phyloP scores from a whole-genome alignment of 1,140 invertebrate species.

The Tetragonula clypearis region DNA sequence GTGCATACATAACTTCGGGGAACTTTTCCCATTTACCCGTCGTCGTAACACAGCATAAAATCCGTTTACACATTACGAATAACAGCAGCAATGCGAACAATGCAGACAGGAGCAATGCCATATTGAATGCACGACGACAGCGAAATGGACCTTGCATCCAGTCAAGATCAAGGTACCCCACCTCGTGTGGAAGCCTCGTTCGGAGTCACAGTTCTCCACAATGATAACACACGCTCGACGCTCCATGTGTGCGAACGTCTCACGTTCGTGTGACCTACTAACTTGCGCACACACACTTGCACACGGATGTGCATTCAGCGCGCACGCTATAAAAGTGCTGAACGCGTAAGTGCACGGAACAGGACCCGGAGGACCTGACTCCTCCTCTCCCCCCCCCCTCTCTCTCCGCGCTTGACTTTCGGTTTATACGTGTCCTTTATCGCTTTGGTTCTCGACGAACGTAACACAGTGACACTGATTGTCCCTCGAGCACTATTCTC shows the following conservation, averaged over 20 bases:
- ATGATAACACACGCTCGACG: conserved; percentile 1
- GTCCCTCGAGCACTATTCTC: neutral
- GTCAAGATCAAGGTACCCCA: conserved; percentile 77
- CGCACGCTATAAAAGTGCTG: conserved; percentile 21
- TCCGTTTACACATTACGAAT: neutral
- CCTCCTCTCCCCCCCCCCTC: too few relatives aligned
- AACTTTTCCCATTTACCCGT: neutral
- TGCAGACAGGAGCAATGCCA: conserved; percentile 26
- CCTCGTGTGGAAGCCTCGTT: conserved; percentile 24
- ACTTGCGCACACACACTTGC: conserved; percentile 32
- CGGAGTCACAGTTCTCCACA: conserved; percentile 38
- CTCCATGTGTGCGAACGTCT: conserved; percentile 6
- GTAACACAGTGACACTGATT: neutral
- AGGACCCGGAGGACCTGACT: conserved; percentile 18
- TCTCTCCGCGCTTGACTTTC: conserved; percentile 2
- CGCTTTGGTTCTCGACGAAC: neutral
- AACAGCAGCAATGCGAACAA: neutral
- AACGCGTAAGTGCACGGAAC: conserved; percentile 30
- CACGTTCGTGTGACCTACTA: conserved; percentile 61
- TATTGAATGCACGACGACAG: conserved; percentile 53
- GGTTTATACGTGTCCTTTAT: conserved; percentile 18
- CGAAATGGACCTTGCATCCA: conserved; percentile 72
- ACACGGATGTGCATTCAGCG: conserved; percentile 35
- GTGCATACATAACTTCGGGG: neutral
- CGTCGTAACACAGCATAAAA: neutral